These are phyloP conservation scores for Nilaparvata lugens DNA, from an alignment of 1,140 invertebrate genomes.

Conservation along the genomic window DNA sequence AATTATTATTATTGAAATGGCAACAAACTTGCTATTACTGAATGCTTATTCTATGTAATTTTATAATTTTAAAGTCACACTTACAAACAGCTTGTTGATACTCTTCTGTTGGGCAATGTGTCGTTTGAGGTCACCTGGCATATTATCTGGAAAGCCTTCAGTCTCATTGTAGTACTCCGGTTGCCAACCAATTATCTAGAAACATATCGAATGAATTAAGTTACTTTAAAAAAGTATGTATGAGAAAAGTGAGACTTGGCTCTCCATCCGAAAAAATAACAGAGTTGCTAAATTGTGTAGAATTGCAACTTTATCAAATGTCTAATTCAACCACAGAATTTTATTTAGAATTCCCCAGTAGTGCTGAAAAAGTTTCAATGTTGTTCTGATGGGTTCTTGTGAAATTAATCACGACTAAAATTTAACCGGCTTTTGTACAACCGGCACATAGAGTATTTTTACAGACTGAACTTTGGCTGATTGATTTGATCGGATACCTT, in stretches of 20 bases:
- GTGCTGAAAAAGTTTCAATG: not conserved
- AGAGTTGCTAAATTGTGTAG: too few species aligned
- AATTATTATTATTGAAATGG: too few species aligned
- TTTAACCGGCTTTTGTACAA: too few species aligned
- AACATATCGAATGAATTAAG: constrained; percentile 5
- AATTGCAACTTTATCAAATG: too few species aligned
- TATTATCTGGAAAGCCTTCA: constrained; percentile 34
- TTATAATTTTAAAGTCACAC: not conserved
- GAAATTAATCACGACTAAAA: too few species aligned
- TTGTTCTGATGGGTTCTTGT: not conserved
- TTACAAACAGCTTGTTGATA: constrained; percentile 22
- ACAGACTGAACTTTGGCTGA: not conserved
- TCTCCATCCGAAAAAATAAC: too few species aligned
- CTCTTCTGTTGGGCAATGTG: constrained; percentile 26
- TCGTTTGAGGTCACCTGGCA: constrained; percentile 36
- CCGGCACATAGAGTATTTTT: constrained; percentile 1
- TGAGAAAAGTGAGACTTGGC: constrained; percentile 17
- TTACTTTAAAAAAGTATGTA: not conserved
- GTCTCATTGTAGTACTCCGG: constrained; percentile 37
- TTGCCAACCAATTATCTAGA: constrained; percentile 39
- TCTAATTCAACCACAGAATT: too few species aligned
- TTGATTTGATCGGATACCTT: constrained; percentile 36
- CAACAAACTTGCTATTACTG: too few species aligned
- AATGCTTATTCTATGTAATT: too few species aligned
- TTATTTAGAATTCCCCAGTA: too few species aligned